These are phyloP conservation scores for Palythoa grandis DNA, from an alignment of 92 coral and sea anemone genomes.

Conservation along the genomic window DNA sequence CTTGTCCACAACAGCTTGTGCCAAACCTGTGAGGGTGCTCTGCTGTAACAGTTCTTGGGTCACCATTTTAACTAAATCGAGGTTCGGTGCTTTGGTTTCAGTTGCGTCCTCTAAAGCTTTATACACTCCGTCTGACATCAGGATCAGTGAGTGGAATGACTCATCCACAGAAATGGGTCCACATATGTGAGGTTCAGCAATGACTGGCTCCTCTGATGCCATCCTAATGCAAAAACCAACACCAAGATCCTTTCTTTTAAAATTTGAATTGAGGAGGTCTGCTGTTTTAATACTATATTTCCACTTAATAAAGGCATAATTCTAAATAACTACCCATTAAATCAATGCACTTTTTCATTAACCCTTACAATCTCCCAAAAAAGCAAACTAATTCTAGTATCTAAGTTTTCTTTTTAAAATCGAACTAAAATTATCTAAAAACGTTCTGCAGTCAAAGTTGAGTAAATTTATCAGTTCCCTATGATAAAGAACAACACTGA, in stretches of 20 bases:
- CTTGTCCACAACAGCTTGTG: constrained; percentile 95
- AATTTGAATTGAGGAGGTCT: no score
- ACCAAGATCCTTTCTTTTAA: neutral
- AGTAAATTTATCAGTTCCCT: no score
- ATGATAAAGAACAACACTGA: no score
- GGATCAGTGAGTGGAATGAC: constrained; percentile 81
- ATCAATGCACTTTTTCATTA: no score
- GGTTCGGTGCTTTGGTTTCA: constrained; percentile 68
- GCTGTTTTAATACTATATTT: no score
- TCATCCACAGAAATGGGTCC: constrained; percentile 90
- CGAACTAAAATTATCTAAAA: no score
- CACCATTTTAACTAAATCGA: constrained; percentile 80
- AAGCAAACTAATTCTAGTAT: no score
- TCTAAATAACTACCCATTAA: no score
- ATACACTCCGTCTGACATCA: constrained; percentile 97
- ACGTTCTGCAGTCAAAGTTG: no score
- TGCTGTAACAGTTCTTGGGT: constrained; percentile 83
- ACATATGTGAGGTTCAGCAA: constrained; percentile 89
- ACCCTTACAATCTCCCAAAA: no score
- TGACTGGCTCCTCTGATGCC: constrained; percentile 94
- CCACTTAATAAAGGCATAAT: no score
- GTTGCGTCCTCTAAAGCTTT: constrained; percentile 88
- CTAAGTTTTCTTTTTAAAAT: no score
- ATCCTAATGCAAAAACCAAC: constrained; percentile 47
- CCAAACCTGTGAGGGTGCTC: constrained; percentile 89